Evolutionary conservation across 2,888 invertebrate genomes (phyloP), one percentile per base, ranked within the genome.

Genomic region (Ochropacha duplaris): DNA sequence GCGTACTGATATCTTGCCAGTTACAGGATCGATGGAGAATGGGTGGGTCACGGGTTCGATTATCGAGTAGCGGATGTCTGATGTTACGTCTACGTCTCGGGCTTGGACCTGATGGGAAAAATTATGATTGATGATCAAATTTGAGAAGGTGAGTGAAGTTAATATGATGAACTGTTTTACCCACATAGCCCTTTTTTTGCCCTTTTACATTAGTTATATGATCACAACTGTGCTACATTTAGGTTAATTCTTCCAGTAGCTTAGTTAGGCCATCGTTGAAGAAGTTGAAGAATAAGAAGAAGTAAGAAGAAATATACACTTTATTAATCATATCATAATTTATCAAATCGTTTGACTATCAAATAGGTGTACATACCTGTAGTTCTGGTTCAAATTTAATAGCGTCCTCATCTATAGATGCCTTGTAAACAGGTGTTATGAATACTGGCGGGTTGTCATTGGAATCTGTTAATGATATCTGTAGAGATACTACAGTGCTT

Each of bases 371-470:
- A 36, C 26, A 56, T 59, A 88, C 90, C 80, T 87, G 84, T 26
- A 90, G 55, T 55, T 96, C 96, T 0, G 98, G 97, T 72, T 97
- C 97, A 70, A 98, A 98, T 65, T 95, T 95, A 2, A 95, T 94
- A 0, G 97, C 95, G 1, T 97, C 97, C 82, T 99, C 98, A 74
- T 97, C 97, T 12, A 98, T 95, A 9, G 96, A 95, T 0, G 96
- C 96, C 26, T 95, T 94, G 87, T 98, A 98, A 50, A 95, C 92
- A 0, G 95, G 93, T 58, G 96, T 96, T 44, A 94, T 93, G 86
- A 99, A 99, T 16, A 94, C 93, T 0, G 98, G 98, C 0, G 97
- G 95, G 79, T 97, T 98, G 87, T 98, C 98, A 83, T 98, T 98
- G 59, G 96, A 96, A 81, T 98, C 98, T 0, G 94, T 94, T 0